Conservation (phyloP, 2,888 invertebrate genomes). For the Coremacera marginata region DNA sequence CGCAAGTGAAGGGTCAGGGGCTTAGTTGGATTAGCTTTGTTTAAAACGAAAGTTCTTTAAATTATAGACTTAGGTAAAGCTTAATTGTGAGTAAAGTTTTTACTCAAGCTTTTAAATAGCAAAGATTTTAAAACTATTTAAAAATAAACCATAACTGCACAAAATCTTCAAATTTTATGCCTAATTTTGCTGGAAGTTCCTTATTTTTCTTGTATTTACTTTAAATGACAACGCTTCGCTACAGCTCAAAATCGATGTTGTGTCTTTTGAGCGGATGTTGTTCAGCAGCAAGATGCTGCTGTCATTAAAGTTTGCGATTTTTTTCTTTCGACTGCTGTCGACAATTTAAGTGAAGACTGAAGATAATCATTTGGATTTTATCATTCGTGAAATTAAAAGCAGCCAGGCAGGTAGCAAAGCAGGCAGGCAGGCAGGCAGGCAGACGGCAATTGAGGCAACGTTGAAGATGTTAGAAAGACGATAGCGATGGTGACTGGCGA, state of each 20-base stretch:
- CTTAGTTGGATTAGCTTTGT: too few relatives aligned
- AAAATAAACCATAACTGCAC: too few relatives aligned
- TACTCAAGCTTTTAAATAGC: too few relatives aligned
- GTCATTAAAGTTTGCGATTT: neutral
- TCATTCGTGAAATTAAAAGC: slow-evolving; percentile 43
- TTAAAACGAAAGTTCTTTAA: too few relatives aligned
- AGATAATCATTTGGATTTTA: slow-evolving; percentile 36
- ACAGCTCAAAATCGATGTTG: neutral
- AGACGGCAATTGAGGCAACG: neutral
- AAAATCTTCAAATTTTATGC: too few relatives aligned
- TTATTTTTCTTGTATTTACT: too few relatives aligned
- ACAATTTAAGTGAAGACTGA: neutral
- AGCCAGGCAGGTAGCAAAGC: slow-evolving; percentile 8
- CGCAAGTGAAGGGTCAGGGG: too few relatives aligned
- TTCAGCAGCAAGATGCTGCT: neutral
- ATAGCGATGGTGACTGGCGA: neutral
- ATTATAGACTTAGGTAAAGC: too few relatives aligned
- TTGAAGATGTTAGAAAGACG: neutral
- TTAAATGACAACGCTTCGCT: neutral
- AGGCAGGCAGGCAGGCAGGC: neutral
- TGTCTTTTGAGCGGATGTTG: neutral
- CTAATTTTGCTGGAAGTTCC: too few relatives aligned
- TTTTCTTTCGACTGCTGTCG: neutral
- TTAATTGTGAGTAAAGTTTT: too few relatives aligned
- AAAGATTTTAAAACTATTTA: too few relatives aligned